These are phyloP conservation scores for Pollenia amentaria DNA, from an alignment of 2,888 invertebrate species.

Conservation along the genomic window DNA sequence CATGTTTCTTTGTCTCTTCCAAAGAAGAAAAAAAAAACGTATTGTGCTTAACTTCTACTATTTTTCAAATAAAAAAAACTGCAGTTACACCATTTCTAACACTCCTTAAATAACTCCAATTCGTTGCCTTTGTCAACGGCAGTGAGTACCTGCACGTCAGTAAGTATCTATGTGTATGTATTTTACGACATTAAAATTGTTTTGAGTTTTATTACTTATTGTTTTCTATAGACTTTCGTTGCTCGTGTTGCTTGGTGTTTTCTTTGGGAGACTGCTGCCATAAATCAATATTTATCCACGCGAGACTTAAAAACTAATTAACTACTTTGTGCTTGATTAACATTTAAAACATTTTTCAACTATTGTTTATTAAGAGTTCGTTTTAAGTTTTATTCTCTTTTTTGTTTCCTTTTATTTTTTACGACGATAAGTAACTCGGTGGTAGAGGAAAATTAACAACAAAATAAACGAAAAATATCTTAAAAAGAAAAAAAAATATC, in stretches of 20 bases:
- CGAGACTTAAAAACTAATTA: constrained; percentile 71
- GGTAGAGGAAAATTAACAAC: constrained; percentile 2
- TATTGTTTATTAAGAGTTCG: constrained; percentile 32
- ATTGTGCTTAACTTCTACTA: constrained; percentile 6
- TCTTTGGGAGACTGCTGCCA: constrained; percentile 45
- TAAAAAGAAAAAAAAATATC: constrained; percentile 7
- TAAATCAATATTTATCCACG: constrained; percentile 74
- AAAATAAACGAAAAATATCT: constrained; percentile 7
- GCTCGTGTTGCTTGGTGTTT: constrained; percentile 19
- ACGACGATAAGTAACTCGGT: constrained; percentile 17
- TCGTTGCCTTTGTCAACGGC: not conserved
- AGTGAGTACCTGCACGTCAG: not conserved
- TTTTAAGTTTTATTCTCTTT: not conserved
- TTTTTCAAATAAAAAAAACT: constrained; percentile 39
- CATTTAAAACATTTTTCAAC: constrained; percentile 55
- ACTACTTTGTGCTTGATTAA: constrained; percentile 67
- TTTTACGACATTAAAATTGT: constrained; percentile 49
- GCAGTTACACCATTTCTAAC: constrained; percentile 69
- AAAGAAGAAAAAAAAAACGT: not conserved
- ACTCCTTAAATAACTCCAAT: constrained; percentile 63
- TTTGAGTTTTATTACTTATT: constrained; percentile 34
- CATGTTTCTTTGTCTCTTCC: constrained; percentile 43
- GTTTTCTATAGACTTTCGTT: constrained; percentile 51
- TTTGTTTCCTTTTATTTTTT: not conserved
- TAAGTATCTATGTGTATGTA: not conserved